Evolutionary conservation across 2,888 invertebrate genomes (phyloP).

Genomic region (Ctena decussata): DNA sequence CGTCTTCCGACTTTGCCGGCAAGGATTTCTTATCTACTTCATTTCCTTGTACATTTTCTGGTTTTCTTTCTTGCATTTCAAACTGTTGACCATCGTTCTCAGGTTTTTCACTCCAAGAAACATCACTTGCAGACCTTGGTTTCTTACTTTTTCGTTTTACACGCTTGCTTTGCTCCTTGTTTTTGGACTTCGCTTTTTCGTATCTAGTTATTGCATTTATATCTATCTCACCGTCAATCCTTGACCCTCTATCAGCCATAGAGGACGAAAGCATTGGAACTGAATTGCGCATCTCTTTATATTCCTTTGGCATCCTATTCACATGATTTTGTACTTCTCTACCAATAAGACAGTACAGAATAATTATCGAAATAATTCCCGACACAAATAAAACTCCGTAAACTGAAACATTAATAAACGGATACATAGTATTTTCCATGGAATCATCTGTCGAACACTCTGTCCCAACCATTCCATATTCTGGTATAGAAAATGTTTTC

Average conservation of each 20-base stretch:
- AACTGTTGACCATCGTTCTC: background rate
- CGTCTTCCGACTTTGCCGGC: background rate
- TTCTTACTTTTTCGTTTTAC: background rate
- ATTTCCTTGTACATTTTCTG: background rate
- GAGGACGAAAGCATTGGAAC: conserved; percentile 50
- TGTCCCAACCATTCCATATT: conserved; percentile 56
- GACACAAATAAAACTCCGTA: conserved; percentile 52
- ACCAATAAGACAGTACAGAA: conserved; percentile 68
- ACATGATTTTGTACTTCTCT: conserved; percentile 54
- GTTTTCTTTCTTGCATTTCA: conserved; percentile 1
- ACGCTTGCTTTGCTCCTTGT: background rate
- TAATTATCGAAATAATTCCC: conserved; percentile 47
- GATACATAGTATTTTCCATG: conserved; percentile 59
- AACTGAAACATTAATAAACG: conserved; percentile 56
- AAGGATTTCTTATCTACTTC: background rate
- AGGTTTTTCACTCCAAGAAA: conserved; percentile 11
- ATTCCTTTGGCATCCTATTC: conserved; percentile 29
- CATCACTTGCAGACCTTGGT: background rate
- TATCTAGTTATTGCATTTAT: background rate
- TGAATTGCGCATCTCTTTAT: conserved; percentile 18
- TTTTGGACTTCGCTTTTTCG: background rate
- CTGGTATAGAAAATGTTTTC: conserved; percentile 52
- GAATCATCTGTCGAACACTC: conserved; percentile 73
- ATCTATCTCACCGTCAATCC: background rate
- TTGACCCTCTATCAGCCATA: conserved; percentile 4